A percentile compares a stretch with the other conserved stretches of the same genome.
Conservation (phyloP, 1,140 invertebrate species). For the Tenebrio molitor region DNA sequence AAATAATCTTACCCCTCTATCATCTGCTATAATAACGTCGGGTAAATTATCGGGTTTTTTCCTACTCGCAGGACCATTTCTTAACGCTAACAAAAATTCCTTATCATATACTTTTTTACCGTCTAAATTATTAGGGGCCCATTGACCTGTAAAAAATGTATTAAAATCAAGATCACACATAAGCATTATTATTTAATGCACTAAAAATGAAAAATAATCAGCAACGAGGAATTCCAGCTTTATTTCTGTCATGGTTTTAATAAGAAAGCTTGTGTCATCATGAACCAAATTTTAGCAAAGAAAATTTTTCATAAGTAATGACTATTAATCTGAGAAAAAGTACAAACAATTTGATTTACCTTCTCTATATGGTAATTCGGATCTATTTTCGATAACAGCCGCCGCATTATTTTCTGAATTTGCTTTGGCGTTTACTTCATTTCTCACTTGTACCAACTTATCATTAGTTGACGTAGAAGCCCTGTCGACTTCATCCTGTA, state of each 20-base stretch:
- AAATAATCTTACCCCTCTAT: constrained; percentile 57
- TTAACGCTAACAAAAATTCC: constrained; percentile 82
- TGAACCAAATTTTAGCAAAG: background rate
- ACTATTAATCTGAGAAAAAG: too few species aligned
- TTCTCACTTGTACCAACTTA: constrained; percentile 61
- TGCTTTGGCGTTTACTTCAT: constrained; percentile 58
- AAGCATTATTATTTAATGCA: background rate
- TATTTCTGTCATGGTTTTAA: constrained; percentile 23
- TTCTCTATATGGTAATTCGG: constrained; percentile 60
- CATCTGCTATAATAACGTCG: constrained; percentile 54
- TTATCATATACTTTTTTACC: constrained; percentile 88
- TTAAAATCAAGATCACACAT: background rate
- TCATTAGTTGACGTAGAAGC: constrained; percentile 53
- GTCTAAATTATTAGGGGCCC: constrained; percentile 85
- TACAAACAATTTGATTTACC: constrained; percentile 57
- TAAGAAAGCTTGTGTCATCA: constrained; percentile 47
- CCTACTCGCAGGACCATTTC: constrained; percentile 79
- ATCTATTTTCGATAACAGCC: constrained; percentile 49
- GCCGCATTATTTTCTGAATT: constrained; percentile 47
- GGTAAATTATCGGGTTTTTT: constrained; percentile 79
- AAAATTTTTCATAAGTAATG: background rate
- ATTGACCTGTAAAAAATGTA: constrained; percentile 75
- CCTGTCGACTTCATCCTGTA: constrained; percentile 61
- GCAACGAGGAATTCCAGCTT: constrained; percentile 52
- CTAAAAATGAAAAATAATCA: constrained; percentile 31